Evolutionary conservation across 2,888 invertebrate genomes (phyloP).

Genomic region (Dasysyrphus albostriatus): DNA sequence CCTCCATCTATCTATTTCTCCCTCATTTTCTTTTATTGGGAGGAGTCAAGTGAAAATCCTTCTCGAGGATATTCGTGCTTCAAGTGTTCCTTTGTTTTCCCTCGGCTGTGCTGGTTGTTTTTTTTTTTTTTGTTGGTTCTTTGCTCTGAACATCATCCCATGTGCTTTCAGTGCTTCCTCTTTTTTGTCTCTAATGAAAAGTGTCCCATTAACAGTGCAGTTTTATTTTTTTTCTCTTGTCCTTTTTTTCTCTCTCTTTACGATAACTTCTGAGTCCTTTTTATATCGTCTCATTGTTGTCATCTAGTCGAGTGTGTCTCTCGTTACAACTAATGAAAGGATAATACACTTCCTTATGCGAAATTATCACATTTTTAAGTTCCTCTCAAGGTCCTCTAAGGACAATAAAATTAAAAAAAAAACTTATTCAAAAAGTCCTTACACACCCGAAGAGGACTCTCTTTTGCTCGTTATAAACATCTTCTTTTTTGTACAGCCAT

Average conservation of each 20-base stretch:
- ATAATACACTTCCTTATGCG: conserved; percentile 75
- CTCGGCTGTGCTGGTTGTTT: conserved; percentile 8
- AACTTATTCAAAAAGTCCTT: conserved; percentile 42
- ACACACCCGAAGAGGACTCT: neutral
- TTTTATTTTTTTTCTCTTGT: conserved; percentile 32
- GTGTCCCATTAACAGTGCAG: conserved; percentile 69
- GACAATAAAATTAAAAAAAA: conserved; percentile 10
- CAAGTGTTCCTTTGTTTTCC: conserved; percentile 69
- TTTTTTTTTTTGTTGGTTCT: neutral
- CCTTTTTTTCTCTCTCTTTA: neutral
- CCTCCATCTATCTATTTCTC: conserved; percentile 19
- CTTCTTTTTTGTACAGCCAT: neutral
- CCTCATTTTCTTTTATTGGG: conserved; percentile 50
- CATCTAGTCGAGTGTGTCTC: conserved; percentile 39
- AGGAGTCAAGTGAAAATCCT: conserved; percentile 74
- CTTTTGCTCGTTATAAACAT: conserved; percentile 7
- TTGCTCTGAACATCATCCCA: neutral
- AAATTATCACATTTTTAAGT: conserved; percentile 70
- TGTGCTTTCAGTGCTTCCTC: conserved; percentile 15
- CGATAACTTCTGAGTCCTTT: conserved; percentile 27
- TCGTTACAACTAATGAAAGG: conserved; percentile 72
- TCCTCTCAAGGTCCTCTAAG: conserved; percentile 26
- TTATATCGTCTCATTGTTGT: conserved; percentile 21
- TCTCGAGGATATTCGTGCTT: conserved; percentile 72
- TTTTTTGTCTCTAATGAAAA: conserved; percentile 55